Percentiles rank a stretch among this genome's conserved stretches.
Evolutionary conservation across 64 coral and sea anemone species (phyloP).

Genomic region (Stichodactyla helianthus): DNA sequence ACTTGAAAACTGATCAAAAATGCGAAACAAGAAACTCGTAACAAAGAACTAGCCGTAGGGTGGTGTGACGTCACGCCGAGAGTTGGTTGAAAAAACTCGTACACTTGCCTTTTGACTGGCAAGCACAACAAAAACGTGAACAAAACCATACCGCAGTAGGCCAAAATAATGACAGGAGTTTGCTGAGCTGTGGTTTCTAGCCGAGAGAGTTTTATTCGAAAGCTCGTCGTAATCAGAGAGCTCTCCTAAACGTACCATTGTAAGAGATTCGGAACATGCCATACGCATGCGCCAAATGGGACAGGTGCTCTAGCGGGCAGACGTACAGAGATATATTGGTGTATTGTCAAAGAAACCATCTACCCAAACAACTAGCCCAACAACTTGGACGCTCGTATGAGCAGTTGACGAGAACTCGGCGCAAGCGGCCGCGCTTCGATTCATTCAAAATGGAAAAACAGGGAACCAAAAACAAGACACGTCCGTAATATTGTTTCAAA

Average conservation of each 20-base stretch:
- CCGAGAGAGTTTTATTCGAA: background rate
- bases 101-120: background rate
- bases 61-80: background rate
- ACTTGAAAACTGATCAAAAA: slow-evolving; percentile 3
- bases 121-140: background rate
- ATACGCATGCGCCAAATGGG: background rate
- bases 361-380: slow-evolving; percentile 7
- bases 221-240: background rate
- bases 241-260: background rate
- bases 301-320: background rate
- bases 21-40: background rate
- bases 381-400: slow-evolving; percentile 12
- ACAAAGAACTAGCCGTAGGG: background rate
- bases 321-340: background rate
- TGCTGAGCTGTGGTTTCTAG: background rate
- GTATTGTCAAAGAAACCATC: slow-evolving; percentile 32
- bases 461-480: background rate
- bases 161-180: background rate
- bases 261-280: background rate
- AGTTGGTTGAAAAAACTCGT: background rate
- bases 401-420: slow-evolving; percentile 17
- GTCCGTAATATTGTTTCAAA: background rate
- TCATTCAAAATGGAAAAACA: background rate
- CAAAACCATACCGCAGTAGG: background rate
- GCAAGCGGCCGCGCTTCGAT: background rate